Conservation (phyloP, 2,113 vertebrate genomes). For the Rhagologus leucostigma region DNA sequence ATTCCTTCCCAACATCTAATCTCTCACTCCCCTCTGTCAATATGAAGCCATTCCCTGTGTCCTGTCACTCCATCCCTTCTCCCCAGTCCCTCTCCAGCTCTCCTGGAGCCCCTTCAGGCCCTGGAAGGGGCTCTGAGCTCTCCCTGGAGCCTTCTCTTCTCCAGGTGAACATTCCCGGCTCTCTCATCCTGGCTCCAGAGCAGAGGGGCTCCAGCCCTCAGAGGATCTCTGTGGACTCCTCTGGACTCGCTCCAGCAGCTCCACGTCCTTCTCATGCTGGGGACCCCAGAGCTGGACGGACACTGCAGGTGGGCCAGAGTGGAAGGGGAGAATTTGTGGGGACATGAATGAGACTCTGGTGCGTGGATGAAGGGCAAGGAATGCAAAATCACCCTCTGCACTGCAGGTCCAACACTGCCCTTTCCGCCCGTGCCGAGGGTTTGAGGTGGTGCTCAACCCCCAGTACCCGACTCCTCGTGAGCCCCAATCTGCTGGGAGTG, state of each 20-base stretch:
- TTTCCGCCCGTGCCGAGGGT: too few species aligned
- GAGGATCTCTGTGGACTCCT: neutral
- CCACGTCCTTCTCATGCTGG: accelerated
- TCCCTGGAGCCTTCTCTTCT: neutral
- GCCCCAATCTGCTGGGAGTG: accelerated
- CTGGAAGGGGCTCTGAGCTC: accelerated
- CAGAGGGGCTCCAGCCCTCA: neutral
- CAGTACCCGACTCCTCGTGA: accelerated
- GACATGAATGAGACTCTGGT: neutral
- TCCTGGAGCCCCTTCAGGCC: neutral
- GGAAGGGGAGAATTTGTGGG: neutral
- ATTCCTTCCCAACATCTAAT: neutral
- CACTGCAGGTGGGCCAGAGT: neutral
- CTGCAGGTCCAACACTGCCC: neutral
- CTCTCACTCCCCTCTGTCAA: neutral
- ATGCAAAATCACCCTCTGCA: neutral
- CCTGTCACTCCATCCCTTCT: neutral
- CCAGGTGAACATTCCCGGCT: neutral
- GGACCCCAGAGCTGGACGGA: neutral
- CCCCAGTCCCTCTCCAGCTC: neutral
- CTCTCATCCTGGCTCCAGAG: neutral
- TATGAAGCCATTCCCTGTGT: neutral
- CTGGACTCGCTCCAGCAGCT: neutral
- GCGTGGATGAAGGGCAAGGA: neutral
- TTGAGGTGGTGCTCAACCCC: neutral